A percentile compares a stretch with the other conserved stretches of the same genome.
Conservation (phyloP, 2,113 vertebrate genomes). For the Brachyhypopomus gauderio region DNA sequence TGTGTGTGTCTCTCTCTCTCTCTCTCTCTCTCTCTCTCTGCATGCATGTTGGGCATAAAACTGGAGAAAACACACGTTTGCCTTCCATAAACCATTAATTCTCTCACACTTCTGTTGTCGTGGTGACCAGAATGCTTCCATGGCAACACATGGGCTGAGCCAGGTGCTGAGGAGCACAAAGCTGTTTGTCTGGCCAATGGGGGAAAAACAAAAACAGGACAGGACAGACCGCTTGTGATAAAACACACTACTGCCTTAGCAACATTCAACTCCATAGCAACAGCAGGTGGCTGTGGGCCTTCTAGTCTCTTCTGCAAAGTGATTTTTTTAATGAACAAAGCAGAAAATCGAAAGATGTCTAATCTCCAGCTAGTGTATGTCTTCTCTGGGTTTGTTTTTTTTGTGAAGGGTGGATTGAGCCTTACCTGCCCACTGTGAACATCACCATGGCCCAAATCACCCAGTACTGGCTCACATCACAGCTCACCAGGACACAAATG, state of each 20-base stretch:
- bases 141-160: conserved; percentile 49
- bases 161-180: conserved; percentile 49
- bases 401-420: too few species aligned
- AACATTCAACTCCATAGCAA: conserved; percentile 36
- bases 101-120: conserved; percentile 32
- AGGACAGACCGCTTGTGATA: conserved; percentile 30
- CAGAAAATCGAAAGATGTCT: not conserved
- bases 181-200: conserved; percentile 41
- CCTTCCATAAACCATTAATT: conserved; percentile 35
- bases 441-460: too few species aligned
- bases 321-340: not conserved
- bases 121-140: conserved; percentile 49
- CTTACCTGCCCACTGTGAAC: too few species aligned
- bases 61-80: conserved; percentile 8
- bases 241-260: conserved; percentile 38
- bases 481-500: too few species aligned
- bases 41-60: conserved; percentile 1
- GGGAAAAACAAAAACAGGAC: conserved; percentile 25
- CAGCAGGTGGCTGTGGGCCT: not conserved
- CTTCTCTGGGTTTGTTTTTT: not conserved
- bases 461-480: too few species aligned
- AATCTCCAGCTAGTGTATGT: not conserved
- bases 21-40: too few species aligned
- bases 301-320: not conserved
- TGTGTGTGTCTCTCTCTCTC: not conserved